Percentiles rank a stretch among this genome's conserved stretches.
phyloP scores from a whole-genome alignment of 2,797 vertebrate genomes.

The Cyclura pinguis region DNA sequence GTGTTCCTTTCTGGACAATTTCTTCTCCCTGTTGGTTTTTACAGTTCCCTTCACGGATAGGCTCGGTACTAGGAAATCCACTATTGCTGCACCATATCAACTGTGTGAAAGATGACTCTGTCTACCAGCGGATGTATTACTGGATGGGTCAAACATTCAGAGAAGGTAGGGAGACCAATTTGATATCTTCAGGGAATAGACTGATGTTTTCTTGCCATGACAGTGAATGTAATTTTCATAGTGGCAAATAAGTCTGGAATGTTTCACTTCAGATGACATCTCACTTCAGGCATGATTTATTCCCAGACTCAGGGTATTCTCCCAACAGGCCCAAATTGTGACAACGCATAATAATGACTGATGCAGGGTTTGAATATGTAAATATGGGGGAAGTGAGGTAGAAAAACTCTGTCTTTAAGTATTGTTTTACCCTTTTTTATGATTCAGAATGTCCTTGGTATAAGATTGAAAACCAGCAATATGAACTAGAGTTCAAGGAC shows the following conservation, averaged over 20 bases:
- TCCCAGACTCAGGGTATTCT: not conserved
- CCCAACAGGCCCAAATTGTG: not conserved
- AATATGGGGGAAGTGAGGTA: not conserved
- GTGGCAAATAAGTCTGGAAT: not conserved
- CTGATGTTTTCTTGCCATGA: not conserved
- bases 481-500: slow-evolving; percentile 80
- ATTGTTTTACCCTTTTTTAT: slow-evolving; percentile 15
- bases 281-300: not conserved
- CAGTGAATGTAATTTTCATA: not conserved
- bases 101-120: slow-evolving; percentile 89
- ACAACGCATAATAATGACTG: not conserved
- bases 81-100: slow-evolving; percentile 92
- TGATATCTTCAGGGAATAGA: not conserved
- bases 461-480: slow-evolving; percentile 77
- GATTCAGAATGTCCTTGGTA: slow-evolving; percentile 88
- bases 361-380: not conserved
- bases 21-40: slow-evolving; percentile 45
- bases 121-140: slow-evolving; percentile 91
- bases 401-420: not conserved
- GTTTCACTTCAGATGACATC: not conserved
- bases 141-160: slow-evolving; percentile 91
- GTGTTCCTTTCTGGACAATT: slow-evolving; percentile 22
- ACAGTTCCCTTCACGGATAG: slow-evolving; percentile 95
- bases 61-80: slow-evolving; percentile 88
- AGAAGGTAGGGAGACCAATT: slow-evolving; percentile 84